Evolutionary conservation across 2,888 invertebrate genomes (phyloP).

Genomic region (Thalpophila matura): DNA sequence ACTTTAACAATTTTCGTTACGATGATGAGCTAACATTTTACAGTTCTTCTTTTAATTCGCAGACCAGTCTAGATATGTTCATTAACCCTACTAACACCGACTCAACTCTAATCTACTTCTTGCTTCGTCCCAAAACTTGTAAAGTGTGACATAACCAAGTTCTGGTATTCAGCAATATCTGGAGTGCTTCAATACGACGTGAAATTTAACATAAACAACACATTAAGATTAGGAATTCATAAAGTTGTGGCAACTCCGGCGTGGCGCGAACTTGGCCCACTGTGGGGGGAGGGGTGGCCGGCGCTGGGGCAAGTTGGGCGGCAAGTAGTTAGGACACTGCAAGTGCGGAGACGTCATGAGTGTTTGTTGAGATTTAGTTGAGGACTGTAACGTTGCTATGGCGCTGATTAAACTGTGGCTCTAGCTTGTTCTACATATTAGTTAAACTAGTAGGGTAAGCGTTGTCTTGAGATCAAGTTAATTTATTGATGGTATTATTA

Average conservation of each 20-base stretch:
- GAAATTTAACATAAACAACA: slow-evolving; percentile 64
- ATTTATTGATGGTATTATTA: no score
- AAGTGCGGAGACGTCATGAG: slow-evolving; percentile 35
- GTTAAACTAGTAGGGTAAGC: neutral
- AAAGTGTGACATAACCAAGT: slow-evolving; percentile 32
- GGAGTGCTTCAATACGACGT: slow-evolving; percentile 42
- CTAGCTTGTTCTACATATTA: neutral
- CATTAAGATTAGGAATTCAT: slow-evolving; percentile 65
- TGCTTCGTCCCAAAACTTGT: slow-evolving; percentile 42
- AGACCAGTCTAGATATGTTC: slow-evolving; percentile 9
- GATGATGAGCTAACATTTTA: slow-evolving; percentile 27
- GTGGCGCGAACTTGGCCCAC: slow-evolving; percentile 33
- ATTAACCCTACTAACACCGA: slow-evolving; percentile 14
- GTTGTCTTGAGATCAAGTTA: no score
- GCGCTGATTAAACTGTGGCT: slow-evolving; percentile 16
- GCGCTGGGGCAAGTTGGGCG: slow-evolving; percentile 43
- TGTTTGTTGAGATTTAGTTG: slow-evolving; percentile 37
- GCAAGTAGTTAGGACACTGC: slow-evolving; percentile 50
- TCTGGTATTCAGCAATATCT: slow-evolving; percentile 45
- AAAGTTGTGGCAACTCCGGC: slow-evolving; percentile 55
- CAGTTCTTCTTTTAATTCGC: slow-evolving; percentile 12
- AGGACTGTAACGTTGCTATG: slow-evolving; percentile 17
- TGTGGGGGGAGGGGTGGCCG: neutral
- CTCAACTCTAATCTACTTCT: slow-evolving; percentile 31
- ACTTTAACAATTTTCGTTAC: slow-evolving; percentile 29